phyloP scores from a whole-genome alignment of 2,113 vertebrate species.

The Lagopus muta region DNA sequence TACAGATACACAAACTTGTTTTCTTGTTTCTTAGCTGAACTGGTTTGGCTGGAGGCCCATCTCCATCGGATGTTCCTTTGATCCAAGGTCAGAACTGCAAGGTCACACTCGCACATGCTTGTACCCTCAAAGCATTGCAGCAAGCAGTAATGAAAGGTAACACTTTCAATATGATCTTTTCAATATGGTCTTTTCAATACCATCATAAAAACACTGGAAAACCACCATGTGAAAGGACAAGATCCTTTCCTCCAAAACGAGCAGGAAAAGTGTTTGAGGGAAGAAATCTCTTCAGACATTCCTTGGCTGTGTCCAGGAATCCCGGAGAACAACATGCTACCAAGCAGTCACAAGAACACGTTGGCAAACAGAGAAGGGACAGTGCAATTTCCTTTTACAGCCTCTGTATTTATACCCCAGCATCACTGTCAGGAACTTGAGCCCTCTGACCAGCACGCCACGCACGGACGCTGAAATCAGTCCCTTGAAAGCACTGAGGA shows the following conservation, averaged over 20 bases:
- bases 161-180: not conserved
- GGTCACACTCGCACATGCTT: not conserved
- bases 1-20: not conserved
- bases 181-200: too few species aligned
- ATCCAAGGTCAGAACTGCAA: not conserved
- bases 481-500: not conserved
- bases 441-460: not conserved
- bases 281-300: not conserved
- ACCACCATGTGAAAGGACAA: not conserved
- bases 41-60: not conserved
- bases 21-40: not conserved
- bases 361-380: not conserved
- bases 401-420: slow-evolving; percentile 3
- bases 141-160: not conserved
- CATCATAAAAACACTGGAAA: not conserved
- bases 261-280: not conserved
- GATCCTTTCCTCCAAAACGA: not conserved
- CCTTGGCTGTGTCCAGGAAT: not conserved
- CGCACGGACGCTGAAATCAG: not conserved
- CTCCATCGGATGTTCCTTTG: not conserved
- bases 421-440: not conserved
- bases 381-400: slow-evolving; percentile 4
- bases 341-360: not conserved
- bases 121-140: not conserved
- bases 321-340: not conserved